Percentiles rank a stretch among this genome's conserved stretches.
Evolutionary conservation across 2,797 vertebrate genomes (phyloP).

Genomic region (Sphaeramia orbicularis): DNA sequence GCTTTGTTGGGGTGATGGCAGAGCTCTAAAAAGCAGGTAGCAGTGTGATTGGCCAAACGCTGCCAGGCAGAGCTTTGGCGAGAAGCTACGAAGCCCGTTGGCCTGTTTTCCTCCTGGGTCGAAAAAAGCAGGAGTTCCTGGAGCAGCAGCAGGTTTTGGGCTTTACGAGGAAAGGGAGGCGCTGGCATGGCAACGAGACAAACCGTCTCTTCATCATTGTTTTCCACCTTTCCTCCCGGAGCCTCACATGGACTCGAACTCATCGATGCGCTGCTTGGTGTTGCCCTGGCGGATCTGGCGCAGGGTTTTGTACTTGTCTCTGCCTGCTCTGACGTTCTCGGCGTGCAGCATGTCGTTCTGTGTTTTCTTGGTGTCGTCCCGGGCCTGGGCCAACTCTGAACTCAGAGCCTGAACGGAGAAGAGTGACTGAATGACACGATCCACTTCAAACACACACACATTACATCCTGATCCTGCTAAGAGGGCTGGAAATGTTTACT

Average conservation of each 20-base stretch:
- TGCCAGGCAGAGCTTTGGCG: slow-evolving; percentile 91
- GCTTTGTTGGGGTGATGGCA: slow-evolving; percentile 41
- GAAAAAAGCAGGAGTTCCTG: slow-evolving; percentile 36
- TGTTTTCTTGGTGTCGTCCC: slow-evolving; percentile 97
- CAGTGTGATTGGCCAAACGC: slow-evolving; percentile 61
- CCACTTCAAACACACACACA: not conserved
- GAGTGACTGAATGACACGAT: slow-evolving; percentile 4
- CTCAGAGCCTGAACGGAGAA: slow-evolving; percentile 89
- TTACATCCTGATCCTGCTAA: not conserved
- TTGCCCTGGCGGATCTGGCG: slow-evolving; percentile 98
- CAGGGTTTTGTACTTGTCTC: slow-evolving; percentile 99
- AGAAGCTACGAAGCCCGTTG: slow-evolving; percentile 87
- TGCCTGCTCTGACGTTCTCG: slow-evolving; percentile 95
- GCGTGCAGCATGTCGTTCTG: slow-evolving; percentile 97
- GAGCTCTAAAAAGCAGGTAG: slow-evolving; percentile 68
- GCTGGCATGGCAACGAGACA: slow-evolving; percentile 63
- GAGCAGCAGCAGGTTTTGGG: slow-evolving; percentile 53
- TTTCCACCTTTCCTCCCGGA: not conserved
- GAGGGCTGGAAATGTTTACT: too few species aligned
- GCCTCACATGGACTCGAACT: slow-evolving; percentile 99
- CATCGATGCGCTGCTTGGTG: slow-evolving; percentile 98
- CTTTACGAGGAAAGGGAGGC: slow-evolving; percentile 53
- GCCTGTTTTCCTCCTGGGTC: slow-evolving; percentile 84
- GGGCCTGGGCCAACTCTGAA: slow-evolving; percentile 95
- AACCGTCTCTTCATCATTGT: slow-evolving; percentile 12